Conservation (phyloP, 1,140 invertebrate genomes). For the Zaprionus taronus region DNA sequence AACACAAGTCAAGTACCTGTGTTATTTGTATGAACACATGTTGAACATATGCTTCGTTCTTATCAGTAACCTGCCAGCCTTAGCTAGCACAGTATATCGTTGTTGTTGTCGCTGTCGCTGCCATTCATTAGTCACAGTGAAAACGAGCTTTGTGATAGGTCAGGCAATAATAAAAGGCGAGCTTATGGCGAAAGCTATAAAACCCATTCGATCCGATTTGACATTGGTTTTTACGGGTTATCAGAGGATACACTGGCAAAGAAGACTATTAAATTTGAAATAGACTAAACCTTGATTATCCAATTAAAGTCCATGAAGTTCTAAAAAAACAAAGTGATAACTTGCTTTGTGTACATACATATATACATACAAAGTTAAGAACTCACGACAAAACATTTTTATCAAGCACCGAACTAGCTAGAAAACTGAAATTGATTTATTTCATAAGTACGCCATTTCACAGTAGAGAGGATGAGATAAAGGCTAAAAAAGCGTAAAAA, state of each 20-base stretch:
- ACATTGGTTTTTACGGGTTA: background rate
- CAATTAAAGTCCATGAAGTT: background rate
- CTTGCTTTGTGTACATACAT: background rate
- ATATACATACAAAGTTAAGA: background rate
- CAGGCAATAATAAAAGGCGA: constrained; percentile 30
- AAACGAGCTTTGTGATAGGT: constrained; percentile 43
- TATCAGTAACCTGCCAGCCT: constrained; percentile 15
- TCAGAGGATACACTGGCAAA: background rate
- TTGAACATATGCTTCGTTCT: constrained; percentile 18
- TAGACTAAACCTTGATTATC: background rate
- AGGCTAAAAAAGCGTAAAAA: no score
- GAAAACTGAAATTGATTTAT: background rate
- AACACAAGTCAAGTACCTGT: constrained; percentile 20
- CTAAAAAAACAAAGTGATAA: background rate
- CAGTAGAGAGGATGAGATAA: no score
- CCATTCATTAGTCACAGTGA: constrained; percentile 29
- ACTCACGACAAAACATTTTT: background rate
- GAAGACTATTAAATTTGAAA: background rate
- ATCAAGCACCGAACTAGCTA: background rate
- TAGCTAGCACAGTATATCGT: background rate
- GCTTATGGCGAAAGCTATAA: constrained; percentile 3
- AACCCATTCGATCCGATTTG: constrained; percentile 7
- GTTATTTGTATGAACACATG: constrained; percentile 7
- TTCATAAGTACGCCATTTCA: background rate
- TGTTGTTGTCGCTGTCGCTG: background rate